Percentiles rank a stretch among this genome's conserved stretches.
phyloP scores from a whole-genome alignment of 1,140 invertebrate species.

The Wiebesia pumilae region DNA sequence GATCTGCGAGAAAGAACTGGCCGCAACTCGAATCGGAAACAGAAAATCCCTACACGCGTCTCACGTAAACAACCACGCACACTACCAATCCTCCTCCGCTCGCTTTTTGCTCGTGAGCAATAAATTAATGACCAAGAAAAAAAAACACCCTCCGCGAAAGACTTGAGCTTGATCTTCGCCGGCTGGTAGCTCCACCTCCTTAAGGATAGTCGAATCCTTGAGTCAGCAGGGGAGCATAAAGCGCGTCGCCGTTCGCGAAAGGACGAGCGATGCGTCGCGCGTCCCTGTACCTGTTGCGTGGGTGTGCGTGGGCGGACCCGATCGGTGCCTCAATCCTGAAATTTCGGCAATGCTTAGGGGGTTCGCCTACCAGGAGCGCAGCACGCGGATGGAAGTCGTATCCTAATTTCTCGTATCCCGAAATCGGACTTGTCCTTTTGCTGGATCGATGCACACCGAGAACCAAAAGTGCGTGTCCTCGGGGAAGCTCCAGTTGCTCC shows the following conservation, averaged over 20 bases:
- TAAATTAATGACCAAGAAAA: not conserved
- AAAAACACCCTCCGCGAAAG: not conserved
- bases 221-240: constrained; percentile 67
- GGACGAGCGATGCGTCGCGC: constrained; percentile 8
- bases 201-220: constrained; percentile 71
- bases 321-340: constrained; percentile 55
- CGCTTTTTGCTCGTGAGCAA: not conserved
- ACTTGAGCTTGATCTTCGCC: not conserved
- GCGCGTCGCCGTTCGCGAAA: constrained; percentile 3
- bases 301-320: not conserved
- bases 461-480: too few relatives aligned
- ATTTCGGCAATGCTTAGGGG: constrained; percentile 65
- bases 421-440: not conserved
- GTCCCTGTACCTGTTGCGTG: constrained; percentile 30
- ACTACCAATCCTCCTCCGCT: not conserved
- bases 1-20: too few relatives aligned
- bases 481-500: too few relatives aligned
- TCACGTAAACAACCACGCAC: not conserved
- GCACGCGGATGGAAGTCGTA: constrained; percentile 13
- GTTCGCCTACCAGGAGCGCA: constrained; percentile 64
- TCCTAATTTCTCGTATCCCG: constrained; percentile 35
- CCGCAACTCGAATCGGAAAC: too few relatives aligned
- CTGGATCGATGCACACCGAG: not conserved
- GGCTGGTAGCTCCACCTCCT: constrained; percentile 40
- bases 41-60: not conserved